Base-by-base conservation (phyloP, 1,140 invertebrate species). In the Scaptomyza graminum region DNA sequence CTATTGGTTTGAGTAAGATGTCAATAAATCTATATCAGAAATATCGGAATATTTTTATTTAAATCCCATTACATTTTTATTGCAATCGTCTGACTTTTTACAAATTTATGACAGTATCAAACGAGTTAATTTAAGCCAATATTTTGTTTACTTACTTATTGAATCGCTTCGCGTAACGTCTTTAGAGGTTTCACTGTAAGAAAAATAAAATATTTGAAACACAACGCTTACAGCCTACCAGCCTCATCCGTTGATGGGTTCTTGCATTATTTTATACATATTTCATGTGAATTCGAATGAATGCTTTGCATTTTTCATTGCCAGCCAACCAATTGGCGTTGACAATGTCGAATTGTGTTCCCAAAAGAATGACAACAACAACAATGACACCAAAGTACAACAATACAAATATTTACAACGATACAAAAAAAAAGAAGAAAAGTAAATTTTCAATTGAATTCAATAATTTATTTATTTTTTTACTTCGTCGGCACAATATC, bases 401-500 rank as follows among this genome's bases (percentile, higher is more conserved):
- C 12, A 31, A 31, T 47, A 44, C 28, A 44, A n/a, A n/a, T n/a
- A n/a, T n/a, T n/a, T n/a, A 54, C 5, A 63, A 56, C 28, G n/a
- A n/a, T n/a, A n/a, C n/a, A n/a, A n/a, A 3, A 11, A 41, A 25
- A 57, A 51, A 49, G 63, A 63, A 44, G 18, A 2, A 62, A 78
- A 60, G 63, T 77, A 68, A 74, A 81, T 82, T 82, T 73, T 78
- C 71, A 87, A 87, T 88, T 78, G 68, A 67, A 76, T 79, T 88
- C 78, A 87, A 87, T 87, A 82, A 87, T 82, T 43, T 69, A 79
- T 78, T 56, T 71, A 49, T 52, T 78, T 56, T 71, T 54, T 52
- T 13, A 60, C 22, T 71, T 57, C 39, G 54, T 50, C 43, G 68
- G 12, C 47, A n/a, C 43, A 59, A 39, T 43, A 49, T 60, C 47